phyloP scores from a whole-genome alignment of 1,140 invertebrate genomes.

The Drosophila azteca region DNA sequence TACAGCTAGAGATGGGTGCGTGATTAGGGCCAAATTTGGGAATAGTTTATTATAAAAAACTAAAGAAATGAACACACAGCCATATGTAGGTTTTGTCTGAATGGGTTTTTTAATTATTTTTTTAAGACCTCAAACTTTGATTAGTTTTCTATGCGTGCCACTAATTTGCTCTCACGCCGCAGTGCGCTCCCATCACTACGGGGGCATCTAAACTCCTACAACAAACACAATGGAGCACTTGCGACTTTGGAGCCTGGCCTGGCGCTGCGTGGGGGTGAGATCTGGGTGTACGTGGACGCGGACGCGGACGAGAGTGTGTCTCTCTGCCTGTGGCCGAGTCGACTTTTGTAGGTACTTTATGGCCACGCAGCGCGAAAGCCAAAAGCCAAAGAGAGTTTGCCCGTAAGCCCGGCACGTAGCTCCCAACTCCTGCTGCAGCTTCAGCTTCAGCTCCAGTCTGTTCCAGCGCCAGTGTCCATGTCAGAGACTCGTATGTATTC shows the following conservation, averaged over 20 bases:
- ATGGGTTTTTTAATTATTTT: background rate
- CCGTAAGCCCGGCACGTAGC: slow-evolving; percentile 10
- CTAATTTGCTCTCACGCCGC: background rate
- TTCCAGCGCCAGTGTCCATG: slow-evolving; percentile 58
- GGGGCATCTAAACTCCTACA: slow-evolving; percentile 56
- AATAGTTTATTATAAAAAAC: background rate
- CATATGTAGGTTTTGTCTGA: background rate
- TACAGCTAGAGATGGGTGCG: slow-evolving; percentile 21
- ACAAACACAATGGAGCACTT: slow-evolving; percentile 75
- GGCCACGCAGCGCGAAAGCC: slow-evolving; percentile 65
- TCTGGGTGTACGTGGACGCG: background rate
- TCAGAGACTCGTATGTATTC: slow-evolving; percentile 74
- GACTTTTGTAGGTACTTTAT: slow-evolving; percentile 68
- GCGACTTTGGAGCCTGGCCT: slow-evolving; percentile 51
- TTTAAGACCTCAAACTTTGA: background rate
- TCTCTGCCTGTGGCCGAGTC: slow-evolving; percentile 28
- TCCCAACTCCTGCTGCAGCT: slow-evolving; percentile 3
- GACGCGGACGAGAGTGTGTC: background rate
- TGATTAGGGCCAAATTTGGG: background rate
- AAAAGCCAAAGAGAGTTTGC: slow-evolving; percentile 43
- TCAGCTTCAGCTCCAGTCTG: slow-evolving; percentile 13
- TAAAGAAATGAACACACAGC: background rate
- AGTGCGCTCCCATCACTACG: slow-evolving; percentile 6
- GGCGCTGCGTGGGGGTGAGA: slow-evolving; percentile 73
- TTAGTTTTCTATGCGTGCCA: no score